A percentile compares a stretch with the other conserved stretches of the same genome.
Evolutionary conservation across 1,140 invertebrate genomes (phyloP).

Genomic region (Oncopodura yosiiana): DNA sequence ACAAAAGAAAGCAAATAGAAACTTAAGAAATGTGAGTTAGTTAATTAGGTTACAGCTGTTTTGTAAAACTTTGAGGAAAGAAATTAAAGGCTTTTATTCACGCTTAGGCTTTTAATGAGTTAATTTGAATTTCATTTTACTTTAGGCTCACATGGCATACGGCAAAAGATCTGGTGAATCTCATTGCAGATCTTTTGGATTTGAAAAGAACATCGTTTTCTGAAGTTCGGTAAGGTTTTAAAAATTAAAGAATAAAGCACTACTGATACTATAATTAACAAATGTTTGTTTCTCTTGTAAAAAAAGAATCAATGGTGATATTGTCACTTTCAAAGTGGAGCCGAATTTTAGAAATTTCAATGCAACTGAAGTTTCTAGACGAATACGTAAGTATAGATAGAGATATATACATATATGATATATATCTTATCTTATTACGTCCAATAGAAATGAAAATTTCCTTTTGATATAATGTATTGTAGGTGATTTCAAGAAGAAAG

Average conservation of each 20-base stretch:
- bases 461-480: slow-evolving; percentile 40
- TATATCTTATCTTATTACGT: slow-evolving; percentile 8
- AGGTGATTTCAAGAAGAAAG: slow-evolving; percentile 52
- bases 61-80: too few species aligned
- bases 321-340: slow-evolving; percentile 73
- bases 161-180: slow-evolving; percentile 47
- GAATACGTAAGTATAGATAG: slow-evolving; percentile 42
- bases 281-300: slow-evolving; percentile 21
- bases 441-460: background rate
- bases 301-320: slow-evolving; percentile 58
- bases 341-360: slow-evolving; percentile 57
- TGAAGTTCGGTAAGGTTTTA: slow-evolving; percentile 6
- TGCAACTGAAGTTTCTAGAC: slow-evolving; percentile 58
- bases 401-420: slow-evolving; percentile 2
- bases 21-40: too few species aligned
- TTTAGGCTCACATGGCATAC: slow-evolving; percentile 46
- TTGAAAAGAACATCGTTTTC: slow-evolving; percentile 47
- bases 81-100: too few species aligned
- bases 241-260: background rate
- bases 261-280: background rate
- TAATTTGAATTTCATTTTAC: background rate
- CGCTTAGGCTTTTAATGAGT: background rate
- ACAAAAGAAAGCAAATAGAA: too few species aligned
- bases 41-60: too few species aligned
- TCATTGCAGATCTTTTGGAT: slow-evolving; percentile 51